These are phyloP conservation scores for Pseudeuparius sepicola DNA, from an alignment of 2,888 invertebrate genomes.

Conservation along the genomic window DNA sequence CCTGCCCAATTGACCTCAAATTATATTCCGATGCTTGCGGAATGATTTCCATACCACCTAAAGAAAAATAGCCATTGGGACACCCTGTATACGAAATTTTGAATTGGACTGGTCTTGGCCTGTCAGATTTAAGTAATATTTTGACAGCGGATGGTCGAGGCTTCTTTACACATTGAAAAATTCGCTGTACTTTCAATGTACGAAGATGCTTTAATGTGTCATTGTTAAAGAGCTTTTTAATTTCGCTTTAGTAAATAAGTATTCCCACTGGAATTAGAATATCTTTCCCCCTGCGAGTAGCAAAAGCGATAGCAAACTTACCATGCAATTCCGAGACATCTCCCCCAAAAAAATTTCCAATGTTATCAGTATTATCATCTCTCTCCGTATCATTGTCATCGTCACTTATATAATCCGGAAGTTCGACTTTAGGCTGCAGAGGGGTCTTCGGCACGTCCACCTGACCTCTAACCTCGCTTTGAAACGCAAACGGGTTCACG, in stretches of 20 bases:
- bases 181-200: too few species aligned
- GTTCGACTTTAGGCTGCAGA: conserved; percentile 59
- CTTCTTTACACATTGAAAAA: too few species aligned
- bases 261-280: too few species aligned
- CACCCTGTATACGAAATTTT: too few species aligned
- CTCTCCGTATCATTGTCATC: conserved; percentile 54
- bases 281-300: conserved; percentile 13
- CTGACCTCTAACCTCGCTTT: conserved; percentile 28
- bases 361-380: conserved; percentile 26
- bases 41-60: conserved; percentile 39
- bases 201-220: too few species aligned
- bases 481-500: conserved; percentile 34
- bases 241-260: too few species aligned
- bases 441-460: conserved; percentile 26
- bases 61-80: too few species aligned
- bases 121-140: too few species aligned
- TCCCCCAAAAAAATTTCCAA: conserved; percentile 30
- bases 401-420: conserved; percentile 62
- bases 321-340: conserved; percentile 32
- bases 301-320: conserved; percentile 15
- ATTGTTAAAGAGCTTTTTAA: too few species aligned
- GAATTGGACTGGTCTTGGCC: too few species aligned
- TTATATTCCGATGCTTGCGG: conserved; percentile 33
- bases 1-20: conserved; percentile 30
- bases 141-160: too few species aligned